Base-by-base conservation (phyloP, 2,888 invertebrate species). In the Acronicta leporina region DNA sequence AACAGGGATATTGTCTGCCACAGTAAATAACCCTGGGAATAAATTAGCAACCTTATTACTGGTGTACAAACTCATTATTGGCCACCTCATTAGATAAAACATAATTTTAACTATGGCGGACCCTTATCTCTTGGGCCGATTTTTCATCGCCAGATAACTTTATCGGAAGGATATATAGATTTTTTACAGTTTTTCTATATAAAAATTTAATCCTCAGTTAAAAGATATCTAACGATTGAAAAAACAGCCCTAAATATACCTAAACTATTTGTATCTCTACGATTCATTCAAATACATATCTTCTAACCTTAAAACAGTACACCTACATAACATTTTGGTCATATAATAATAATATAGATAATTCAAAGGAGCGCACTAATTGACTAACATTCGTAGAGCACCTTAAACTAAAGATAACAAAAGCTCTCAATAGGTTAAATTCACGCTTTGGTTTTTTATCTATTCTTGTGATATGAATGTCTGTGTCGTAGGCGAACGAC, bases 381-480 rank as follows among this genome's bases (percentile, higher is more conserved):
- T n/a, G 14, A n/a, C 14, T n/a, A 38, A 51, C 45, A 44, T 14
- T 35, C 8, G 13, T 27, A 45, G 3, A 42, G 2, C 42, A 20
- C 33, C 27, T 38, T 48, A 14, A 43, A 52, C 35, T 33, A 41
- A 38, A 47, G 20, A n/a, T 59, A 63, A 68, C 49, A 71, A 68
- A 44, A 53, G 44, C 42, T 41, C 14, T 20, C 35, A 40, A 58
- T 35, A 41, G 42, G 14, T 50, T 63, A 55, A 30, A 16, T 42
- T 43, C 38, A 51, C 55, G 30, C 46, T 48, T 38, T 50, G 60
- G 30, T 52, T 55, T 55, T n/a, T 67, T 57, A 62, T 71, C 57
- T 58, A 67, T 51, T 67, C 61, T 54, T 59, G 60, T 53, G 52
- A 51, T 71, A 60, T 63, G 50, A 33, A 33, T 33, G 33, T 33